Conservation (phyloP, 2,888 invertebrate genomes). For the Eutolmus rufibarbis region DNA sequence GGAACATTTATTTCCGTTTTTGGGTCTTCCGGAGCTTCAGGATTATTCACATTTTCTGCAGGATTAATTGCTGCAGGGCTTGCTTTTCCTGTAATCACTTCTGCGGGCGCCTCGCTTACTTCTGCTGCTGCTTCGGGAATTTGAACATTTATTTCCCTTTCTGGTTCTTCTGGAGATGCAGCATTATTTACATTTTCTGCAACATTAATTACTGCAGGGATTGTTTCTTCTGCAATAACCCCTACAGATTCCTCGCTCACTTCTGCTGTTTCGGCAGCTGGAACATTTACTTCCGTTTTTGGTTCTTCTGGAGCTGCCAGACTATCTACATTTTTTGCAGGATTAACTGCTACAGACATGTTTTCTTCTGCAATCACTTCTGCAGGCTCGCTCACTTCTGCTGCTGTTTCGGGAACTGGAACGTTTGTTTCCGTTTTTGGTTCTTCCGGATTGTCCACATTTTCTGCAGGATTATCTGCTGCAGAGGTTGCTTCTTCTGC, state of each 20-base stretch:
- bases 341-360: too few relatives aligned
- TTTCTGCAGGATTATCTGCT: neutral
- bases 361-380: too few relatives aligned
- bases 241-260: too few relatives aligned
- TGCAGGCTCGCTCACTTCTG: neutral
- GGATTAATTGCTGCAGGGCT: neutral
- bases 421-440: neutral
- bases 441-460: neutral
- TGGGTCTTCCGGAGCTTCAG: neutral
- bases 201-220: neutral
- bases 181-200: neutral
- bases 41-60: neutral
- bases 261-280: neutral
- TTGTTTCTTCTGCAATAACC: neutral
- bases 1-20: neutral
- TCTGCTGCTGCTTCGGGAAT: neutral
- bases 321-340: too few relatives aligned
- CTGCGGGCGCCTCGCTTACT: neutral
- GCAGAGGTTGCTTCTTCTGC: neutral
- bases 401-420: neutral
- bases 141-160: neutral
- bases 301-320: too few relatives aligned
- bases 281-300: neutral
- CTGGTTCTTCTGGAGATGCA: neutral
- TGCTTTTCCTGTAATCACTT: neutral